Evolutionary conservation across 1,140 invertebrate genomes (phyloP).

Genomic region (Marisa cornuarietis): DNA sequence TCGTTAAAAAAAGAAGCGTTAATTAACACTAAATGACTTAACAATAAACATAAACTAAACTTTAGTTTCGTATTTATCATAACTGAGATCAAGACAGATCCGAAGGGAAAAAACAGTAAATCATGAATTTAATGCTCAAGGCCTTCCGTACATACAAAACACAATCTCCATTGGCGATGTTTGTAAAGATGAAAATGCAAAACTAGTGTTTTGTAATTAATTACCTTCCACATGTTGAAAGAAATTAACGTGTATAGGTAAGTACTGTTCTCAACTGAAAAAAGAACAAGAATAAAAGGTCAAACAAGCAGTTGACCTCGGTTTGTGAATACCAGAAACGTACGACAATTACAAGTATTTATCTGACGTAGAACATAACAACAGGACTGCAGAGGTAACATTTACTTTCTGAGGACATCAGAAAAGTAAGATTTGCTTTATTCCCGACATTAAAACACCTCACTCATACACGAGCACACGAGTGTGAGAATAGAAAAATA

Average conservation of each 20-base stretch:
- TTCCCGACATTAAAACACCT: neutral
- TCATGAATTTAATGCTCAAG: too few species aligned
- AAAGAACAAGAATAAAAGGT: neutral
- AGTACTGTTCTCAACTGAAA: neutral
- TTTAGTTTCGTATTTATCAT: too few species aligned
- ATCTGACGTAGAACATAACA: too few species aligned
- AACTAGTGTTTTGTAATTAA: neutral
- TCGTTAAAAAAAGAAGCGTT: too few species aligned
- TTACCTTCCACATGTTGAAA: conserved; percentile 1
- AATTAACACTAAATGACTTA: too few species aligned
- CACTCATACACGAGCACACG: neutral
- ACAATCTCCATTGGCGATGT: neutral
- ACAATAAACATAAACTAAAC: too few species aligned
- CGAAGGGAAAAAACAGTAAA: neutral
- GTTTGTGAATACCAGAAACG: too few species aligned
- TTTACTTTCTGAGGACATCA: neutral
- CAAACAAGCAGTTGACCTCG: neutral
- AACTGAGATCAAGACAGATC: neutral
- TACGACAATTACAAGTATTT: too few species aligned
- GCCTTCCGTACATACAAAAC: too few species aligned
- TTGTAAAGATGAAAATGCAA: neutral
- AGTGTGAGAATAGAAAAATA: neutral
- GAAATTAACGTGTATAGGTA: neutral
- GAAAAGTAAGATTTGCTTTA: neutral
- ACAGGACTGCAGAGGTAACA: neutral